phyloP scores from a whole-genome alignment of 2,797 vertebrate species.

The Tinamus major region DNA sequence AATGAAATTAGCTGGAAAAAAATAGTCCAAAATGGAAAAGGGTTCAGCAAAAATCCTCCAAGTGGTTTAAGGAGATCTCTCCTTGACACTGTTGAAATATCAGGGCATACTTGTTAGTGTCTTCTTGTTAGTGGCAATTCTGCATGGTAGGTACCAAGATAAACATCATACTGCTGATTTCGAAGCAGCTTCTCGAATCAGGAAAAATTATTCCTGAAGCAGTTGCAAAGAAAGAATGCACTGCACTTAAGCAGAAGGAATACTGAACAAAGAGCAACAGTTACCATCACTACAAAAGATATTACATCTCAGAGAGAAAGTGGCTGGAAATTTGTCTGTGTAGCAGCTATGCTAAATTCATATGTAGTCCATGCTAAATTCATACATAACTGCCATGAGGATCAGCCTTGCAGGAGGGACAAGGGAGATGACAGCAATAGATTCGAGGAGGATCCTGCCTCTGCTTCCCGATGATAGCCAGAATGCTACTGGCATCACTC shows the following conservation, averaged over 20 bases:
- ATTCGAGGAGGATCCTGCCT: conserved; percentile 13
- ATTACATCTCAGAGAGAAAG: neutral
- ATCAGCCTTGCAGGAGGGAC: neutral
- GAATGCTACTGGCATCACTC: neutral
- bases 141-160: neutral
- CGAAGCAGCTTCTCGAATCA: conserved; percentile 14
- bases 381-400: neutral
- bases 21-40: neutral
- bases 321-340: neutral
- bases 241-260: conserved; percentile 4
- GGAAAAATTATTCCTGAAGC: conserved; percentile 12
- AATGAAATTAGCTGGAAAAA: neutral
- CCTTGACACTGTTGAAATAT: neutral
- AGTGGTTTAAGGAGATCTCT: neutral
- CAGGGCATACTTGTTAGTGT: neutral
- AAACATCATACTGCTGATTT: conserved; percentile 18
- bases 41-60: neutral
- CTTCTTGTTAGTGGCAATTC: conserved; percentile 8
- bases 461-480: neutral
- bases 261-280: conserved; percentile 31
- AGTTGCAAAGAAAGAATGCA: conserved; percentile 10
- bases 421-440: conserved; percentile 9
- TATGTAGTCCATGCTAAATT: neutral
- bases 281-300: conserved; percentile 12
- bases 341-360: neutral